Evolutionary conservation across 2,797 vertebrate species (phyloP).

Genomic region (Tenualosa ilisha): DNA sequence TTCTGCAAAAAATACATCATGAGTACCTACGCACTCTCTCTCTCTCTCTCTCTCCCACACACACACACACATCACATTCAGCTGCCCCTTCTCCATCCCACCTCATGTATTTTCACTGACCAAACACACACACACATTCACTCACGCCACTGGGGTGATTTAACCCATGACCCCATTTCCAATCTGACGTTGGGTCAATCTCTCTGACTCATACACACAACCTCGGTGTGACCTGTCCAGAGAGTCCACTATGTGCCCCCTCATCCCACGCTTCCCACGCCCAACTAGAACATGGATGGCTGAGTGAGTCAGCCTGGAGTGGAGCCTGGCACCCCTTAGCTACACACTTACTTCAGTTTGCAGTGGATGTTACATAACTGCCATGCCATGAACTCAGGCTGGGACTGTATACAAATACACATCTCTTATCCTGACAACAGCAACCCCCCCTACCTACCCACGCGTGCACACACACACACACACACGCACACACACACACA

Average conservation of each 20-base stretch:
- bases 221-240: not conserved
- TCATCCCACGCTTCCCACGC: not conserved
- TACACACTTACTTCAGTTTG: not conserved
- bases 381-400: not conserved
- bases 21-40: not conserved
- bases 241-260: not conserved
- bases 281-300: not conserved
- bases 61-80: not conserved
- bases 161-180: not conserved
- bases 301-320: not conserved
- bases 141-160: not conserved
- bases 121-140: not conserved
- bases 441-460: not conserved
- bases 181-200: not conserved
- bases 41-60: not conserved
- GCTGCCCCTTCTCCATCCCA: too few relatives aligned
- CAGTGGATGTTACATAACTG: conserved; percentile 8
- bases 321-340: not conserved
- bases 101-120: not conserved
- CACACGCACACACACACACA: too few relatives aligned
- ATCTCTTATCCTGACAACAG: not conserved
- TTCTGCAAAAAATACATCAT: too few relatives aligned
- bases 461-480: too few relatives aligned
- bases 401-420: not conserved
- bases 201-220: not conserved